Evolutionary conservation across 2,888 invertebrate species (phyloP), one percentile per base, ranked within the genome.

Genomic region (Bedellia somnulentella): DNA sequence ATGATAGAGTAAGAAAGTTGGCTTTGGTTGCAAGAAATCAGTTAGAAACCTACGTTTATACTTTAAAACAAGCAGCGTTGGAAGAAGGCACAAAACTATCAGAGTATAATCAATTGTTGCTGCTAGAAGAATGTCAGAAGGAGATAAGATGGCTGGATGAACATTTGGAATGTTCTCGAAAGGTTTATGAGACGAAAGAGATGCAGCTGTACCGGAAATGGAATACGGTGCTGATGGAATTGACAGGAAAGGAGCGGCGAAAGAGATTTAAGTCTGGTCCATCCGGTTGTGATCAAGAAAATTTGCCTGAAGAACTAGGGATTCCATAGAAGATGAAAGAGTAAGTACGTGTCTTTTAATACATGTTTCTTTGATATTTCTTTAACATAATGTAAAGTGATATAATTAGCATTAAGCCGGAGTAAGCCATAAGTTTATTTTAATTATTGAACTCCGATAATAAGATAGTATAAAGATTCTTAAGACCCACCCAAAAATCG

Each of bases 21-120:
- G 75, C 83, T 24, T 80, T 90, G 9, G 50, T 78, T 0, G 80
- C 85, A 13, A 82, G 87, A 36, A 91, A 91, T 56, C 77, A 80
- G 34, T 66, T 91, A 28, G 90, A 88, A 52, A 60, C 79, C 18
- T 89, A 88, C 54, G 77, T 81, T 12, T 88, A 85, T 54, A 77
- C 77, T 36, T 82, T 85, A 26, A 86, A 83, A 45, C 86, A 87
- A 46, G 83, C 86, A 3, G 51, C 81, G 9, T 80, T 83, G 18
- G 82, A 85, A 2, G 75, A 79, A 14, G 76, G 80, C 0, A 75
- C 68, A 25, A 84, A 81, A 47, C 54, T 91, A 25, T 63, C 64
- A 23, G 79, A 80, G 14, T 63, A 77, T 12, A 89, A 90, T 44
- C 86, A 83, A 51, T 80, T 83, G n/a, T 49, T 45, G 31, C 67